Percentiles rank a stretch among this genome's conserved stretches.
phyloP scores from a whole-genome alignment of 35 echinoderm and acorn worm genomes.

The Hemicentrotus pulcherrimus region DNA sequence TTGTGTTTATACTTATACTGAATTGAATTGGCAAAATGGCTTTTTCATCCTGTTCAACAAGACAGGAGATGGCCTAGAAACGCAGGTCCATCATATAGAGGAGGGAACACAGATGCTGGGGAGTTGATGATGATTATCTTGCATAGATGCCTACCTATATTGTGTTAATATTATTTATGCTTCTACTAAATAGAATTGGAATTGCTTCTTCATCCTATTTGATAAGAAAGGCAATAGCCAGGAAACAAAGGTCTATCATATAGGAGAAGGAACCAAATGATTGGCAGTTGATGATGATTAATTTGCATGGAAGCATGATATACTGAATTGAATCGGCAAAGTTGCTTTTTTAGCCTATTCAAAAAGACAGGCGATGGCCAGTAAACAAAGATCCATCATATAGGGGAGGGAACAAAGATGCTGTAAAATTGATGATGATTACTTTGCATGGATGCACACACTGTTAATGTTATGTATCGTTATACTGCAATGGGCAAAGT shows the following conservation, averaged over 20 bases:
- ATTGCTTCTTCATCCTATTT: conserved; percentile 84
- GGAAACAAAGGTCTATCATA: not conserved
- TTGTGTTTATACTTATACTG: too few relatives aligned
- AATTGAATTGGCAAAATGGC: conserved; percentile 44
- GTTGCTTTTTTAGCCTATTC: conserved; percentile 82
- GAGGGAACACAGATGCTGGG: conserved; percentile 4
- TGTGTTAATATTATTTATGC: too few relatives aligned
- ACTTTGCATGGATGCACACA: not conserved
- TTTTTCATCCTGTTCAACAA: conserved; percentile 82
- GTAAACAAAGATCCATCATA: not conserved
- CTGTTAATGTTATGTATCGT: too few relatives aligned
- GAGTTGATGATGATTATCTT: not conserved
- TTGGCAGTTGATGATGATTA: not conserved
- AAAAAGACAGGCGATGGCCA: not conserved
- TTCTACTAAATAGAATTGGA: not conserved
- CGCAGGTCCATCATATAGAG: not conserved
- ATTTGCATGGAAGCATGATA: not conserved
- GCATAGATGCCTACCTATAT: too few relatives aligned
- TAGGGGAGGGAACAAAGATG: conserved; percentile 36
- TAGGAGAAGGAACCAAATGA: not conserved
- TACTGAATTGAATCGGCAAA: not conserved
- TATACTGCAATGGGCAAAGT: too few relatives aligned
- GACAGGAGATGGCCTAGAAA: not conserved
- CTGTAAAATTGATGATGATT: not conserved
- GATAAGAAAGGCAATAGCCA: conserved; percentile 19